Conservation (phyloP, 2,888 invertebrate species). For the Brachyptera putata region DNA sequence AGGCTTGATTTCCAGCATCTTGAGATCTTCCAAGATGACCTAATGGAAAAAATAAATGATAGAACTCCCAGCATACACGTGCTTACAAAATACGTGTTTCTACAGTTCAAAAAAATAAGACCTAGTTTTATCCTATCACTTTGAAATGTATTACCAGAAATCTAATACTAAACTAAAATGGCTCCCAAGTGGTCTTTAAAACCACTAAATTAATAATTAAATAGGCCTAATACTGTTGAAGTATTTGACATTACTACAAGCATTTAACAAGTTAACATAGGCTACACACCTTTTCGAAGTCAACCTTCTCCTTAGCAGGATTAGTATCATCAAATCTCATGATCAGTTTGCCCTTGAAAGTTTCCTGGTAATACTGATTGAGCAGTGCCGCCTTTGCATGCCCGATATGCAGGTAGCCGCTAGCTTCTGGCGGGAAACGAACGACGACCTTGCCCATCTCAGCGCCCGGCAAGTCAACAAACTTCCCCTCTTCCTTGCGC, state of each 20-base stretch:
- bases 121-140: too few species aligned
- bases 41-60: too few species aligned
- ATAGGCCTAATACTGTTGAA: too few species aligned
- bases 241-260: too few species aligned
- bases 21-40: slow-evolving; percentile 88
- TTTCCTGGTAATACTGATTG: slow-evolving; percentile 94
- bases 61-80: too few species aligned
- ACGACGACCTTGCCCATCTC: slow-evolving; percentile 97
- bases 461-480: slow-evolving; percentile 92
- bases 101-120: too few species aligned
- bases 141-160: too few species aligned
- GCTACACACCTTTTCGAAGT: slow-evolving; percentile 97
- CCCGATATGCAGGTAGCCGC: slow-evolving; percentile 95
- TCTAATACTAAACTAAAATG: too few species aligned
- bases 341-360: slow-evolving; percentile 89
- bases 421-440: slow-evolving; percentile 99
- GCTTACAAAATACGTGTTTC: too few species aligned
- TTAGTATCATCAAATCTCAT: slow-evolving; percentile 99
- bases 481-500: slow-evolving; percentile 89
- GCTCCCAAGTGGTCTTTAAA: too few species aligned
- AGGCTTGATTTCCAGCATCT: slow-evolving; percentile 85
- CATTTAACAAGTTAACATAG: too few species aligned
- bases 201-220: too few species aligned
- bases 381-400: slow-evolving; percentile 98
- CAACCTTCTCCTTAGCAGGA: slow-evolving; percentile 95